These are phyloP conservation scores for Myotis brandtii DNA, from an alignment of 2,113 vertebrate species.

Conservation along the genomic window DNA sequence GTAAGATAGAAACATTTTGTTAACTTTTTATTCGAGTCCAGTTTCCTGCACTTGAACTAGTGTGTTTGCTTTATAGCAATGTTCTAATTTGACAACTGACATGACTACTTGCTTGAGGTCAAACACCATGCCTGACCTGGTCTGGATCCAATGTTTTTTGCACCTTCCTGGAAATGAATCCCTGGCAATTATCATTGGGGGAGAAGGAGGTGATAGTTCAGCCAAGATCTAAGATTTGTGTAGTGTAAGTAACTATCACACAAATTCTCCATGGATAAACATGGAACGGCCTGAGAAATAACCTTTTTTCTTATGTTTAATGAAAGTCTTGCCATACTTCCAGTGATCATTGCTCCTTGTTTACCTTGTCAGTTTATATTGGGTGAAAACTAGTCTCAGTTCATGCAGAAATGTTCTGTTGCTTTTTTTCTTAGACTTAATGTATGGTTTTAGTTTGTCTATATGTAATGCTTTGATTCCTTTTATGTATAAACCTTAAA, in stretches of 20 bases:
- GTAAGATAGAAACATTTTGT: constrained; percentile 54
- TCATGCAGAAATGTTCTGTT: constrained; percentile 54
- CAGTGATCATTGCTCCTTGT: neutral
- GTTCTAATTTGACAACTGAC: neutral
- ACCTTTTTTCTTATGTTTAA: neutral
- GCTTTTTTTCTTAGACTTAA: constrained; percentile 59
- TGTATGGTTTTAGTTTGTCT: constrained; percentile 65
- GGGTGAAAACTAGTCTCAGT: constrained; percentile 36
- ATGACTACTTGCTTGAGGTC: neutral
- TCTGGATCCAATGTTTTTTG: neutral
- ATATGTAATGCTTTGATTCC: constrained; percentile 66
- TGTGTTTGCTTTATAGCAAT: neutral
- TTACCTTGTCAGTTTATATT: constrained; percentile 52
- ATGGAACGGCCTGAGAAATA: neutral
- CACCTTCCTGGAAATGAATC: constrained; percentile 9
- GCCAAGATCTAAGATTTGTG: constrained; percentile 17
- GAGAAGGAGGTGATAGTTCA: neutral
- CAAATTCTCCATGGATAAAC: neutral
- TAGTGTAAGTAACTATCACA: neutral
- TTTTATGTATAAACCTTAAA: constrained; percentile 73
- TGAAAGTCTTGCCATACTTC: neutral
- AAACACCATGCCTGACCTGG: neutral
- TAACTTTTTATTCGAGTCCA: constrained; percentile 46
- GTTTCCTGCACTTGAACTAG: neutral
- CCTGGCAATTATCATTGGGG: neutral